Percentiles rank a stretch among this genome's conserved stretches.
phyloP scores from a whole-genome alignment of 2,113 vertebrate genomes.

The Pantherophis guttatus region DNA sequence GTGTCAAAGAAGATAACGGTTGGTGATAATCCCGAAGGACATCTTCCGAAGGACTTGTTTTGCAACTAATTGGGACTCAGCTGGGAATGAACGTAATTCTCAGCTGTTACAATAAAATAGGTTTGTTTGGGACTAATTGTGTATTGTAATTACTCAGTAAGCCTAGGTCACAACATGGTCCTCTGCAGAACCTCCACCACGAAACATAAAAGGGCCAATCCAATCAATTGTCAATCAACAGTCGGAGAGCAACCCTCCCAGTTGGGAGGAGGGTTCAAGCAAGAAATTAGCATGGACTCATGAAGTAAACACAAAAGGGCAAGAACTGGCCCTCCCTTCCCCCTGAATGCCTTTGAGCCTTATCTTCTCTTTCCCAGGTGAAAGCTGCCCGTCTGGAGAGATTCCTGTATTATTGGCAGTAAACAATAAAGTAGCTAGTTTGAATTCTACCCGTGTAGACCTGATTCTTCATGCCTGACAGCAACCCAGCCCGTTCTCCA shows the following conservation, averaged over 20 bases:
- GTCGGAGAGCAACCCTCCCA: too few species aligned
- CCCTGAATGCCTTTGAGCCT: neutral
- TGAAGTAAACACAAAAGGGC: neutral
- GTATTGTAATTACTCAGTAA: too few species aligned
- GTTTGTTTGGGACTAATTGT: too few species aligned
- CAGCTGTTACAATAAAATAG: too few species aligned
- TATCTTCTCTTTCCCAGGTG: neutral
- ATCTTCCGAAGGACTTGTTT: too few species aligned
- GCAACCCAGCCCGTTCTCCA: conserved; percentile 3
- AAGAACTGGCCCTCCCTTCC: neutral
- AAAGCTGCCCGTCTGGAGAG: neutral
- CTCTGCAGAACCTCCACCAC: neutral
- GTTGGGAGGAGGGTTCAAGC: neutral
- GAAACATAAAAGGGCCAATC: neutral
- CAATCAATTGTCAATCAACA: neutral
- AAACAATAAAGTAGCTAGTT: neutral
- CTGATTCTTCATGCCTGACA: neutral
- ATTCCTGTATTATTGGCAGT: neutral
- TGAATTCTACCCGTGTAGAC: neutral
- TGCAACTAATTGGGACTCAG: too few species aligned
- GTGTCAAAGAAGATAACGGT: too few species aligned
- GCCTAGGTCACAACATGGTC: neutral
- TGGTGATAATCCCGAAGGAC: too few species aligned
- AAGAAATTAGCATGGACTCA: neutral
- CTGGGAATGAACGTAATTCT: too few species aligned